Percentiles rank a stretch among this genome's conserved stretches.
These are phyloP conservation scores for Lepidotrigona ventralis DNA, from an alignment of 1,140 invertebrate genomes.

Conservation along the genomic window DNA sequence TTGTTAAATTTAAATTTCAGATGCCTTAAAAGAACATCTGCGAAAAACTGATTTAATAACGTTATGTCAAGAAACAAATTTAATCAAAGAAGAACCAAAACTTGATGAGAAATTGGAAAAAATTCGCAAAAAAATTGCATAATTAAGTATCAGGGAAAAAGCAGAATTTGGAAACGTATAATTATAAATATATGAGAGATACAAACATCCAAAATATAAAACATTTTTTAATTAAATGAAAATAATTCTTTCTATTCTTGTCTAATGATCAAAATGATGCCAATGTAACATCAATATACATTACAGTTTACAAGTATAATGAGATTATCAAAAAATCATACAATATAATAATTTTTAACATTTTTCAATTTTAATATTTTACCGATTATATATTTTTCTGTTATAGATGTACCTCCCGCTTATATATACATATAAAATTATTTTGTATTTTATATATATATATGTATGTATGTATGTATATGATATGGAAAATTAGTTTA, in stretches of 20 bases:
- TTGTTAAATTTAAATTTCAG: slow-evolving; percentile 27
- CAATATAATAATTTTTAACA: background rate
- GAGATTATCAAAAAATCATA: background rate
- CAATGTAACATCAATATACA: background rate
- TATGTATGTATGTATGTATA: background rate
- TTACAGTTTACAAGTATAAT: background rate
- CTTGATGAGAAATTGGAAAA: slow-evolving; percentile 14
- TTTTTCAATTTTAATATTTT: no score
- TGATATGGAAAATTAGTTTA: background rate
- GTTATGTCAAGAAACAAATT: background rate
- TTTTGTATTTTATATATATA: background rate
- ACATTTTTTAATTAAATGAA: background rate
- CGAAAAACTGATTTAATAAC: slow-evolving; percentile 3
- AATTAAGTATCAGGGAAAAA: background rate
- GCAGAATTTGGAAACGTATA: background rate
- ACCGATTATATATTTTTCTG: background rate
- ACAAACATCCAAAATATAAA: background rate
- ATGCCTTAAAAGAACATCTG: slow-evolving; percentile 15
- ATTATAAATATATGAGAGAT: background rate
- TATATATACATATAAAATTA: background rate
- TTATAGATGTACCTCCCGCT: background rate
- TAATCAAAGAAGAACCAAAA: background rate
- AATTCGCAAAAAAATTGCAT: slow-evolving; percentile 1
- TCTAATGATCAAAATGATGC: slow-evolving; percentile 8
- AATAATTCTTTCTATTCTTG: background rate